These are phyloP conservation scores for Keiferia lycopersicella DNA, from an alignment of 2,888 invertebrate genomes.

Conservation along the genomic window DNA sequence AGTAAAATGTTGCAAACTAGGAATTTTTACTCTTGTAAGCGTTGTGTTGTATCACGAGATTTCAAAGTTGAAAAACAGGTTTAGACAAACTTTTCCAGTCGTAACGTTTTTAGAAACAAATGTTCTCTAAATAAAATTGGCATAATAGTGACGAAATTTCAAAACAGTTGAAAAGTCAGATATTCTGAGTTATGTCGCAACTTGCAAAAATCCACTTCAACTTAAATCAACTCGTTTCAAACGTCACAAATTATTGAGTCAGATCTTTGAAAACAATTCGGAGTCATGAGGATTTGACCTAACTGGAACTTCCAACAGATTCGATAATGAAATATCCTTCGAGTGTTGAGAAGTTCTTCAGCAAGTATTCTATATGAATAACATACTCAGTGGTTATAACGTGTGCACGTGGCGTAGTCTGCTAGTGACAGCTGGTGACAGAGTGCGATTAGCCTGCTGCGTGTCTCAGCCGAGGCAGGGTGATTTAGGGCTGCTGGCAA, in stretches of 20 bases:
- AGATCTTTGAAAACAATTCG: too few species aligned
- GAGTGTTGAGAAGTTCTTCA: too few species aligned
- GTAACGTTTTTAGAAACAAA: neutral
- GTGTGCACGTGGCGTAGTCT: constrained; percentile 44
- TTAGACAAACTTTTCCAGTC: neutral
- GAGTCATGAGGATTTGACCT: too few species aligned
- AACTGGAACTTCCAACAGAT: too few species aligned
- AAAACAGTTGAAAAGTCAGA: constrained; percentile 31
- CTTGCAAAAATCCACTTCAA: constrained; percentile 42
- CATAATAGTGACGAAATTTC: neutral
- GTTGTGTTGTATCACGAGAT: neutral
- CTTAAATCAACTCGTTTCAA: constrained; percentile 43
- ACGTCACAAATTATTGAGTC: too few species aligned
- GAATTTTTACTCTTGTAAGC: neutral
- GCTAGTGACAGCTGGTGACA: constrained; percentile 62
- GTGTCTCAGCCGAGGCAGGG: constrained; percentile 36
- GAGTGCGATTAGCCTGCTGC: constrained; percentile 70
- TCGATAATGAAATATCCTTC: too few species aligned
- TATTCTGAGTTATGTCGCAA: constrained; percentile 40
- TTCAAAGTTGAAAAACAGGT: constrained; percentile 8
- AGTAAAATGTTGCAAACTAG: neutral
- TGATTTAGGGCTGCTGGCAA: neutral
- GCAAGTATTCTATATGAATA: neutral
- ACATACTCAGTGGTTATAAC: neutral
- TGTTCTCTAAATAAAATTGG: constrained; percentile 1